Conservation (phyloP, 2,113 vertebrate genomes). For the Apodemus sylvaticus region DNA sequence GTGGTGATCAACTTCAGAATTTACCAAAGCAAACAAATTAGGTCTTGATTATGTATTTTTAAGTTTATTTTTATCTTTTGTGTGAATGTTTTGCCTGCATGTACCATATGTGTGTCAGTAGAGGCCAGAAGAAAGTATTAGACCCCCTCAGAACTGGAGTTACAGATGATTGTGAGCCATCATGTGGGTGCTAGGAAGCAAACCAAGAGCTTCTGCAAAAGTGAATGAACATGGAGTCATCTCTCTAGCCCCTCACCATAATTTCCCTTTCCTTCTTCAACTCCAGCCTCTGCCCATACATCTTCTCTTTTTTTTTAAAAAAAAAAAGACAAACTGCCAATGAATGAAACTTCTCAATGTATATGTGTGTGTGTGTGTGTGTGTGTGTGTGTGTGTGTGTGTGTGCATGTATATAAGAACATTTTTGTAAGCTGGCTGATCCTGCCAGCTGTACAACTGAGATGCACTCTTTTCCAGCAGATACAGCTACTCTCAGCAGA, state of each 20-base stretch:
- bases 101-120: background rate
- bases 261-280: background rate
- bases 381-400: background rate
- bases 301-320: background rate
- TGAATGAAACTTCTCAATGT: constrained; percentile 12
- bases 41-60: background rate
- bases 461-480: background rate
- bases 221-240: background rate
- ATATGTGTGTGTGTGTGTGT: no score
- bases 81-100: background rate
- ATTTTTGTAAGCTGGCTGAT: background rate
- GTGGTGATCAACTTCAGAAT: background rate
- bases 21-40: background rate
- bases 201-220: background rate
- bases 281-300: background rate
- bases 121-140: background rate
- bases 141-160: background rate
- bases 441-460: background rate
- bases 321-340: background rate
- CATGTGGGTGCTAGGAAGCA: background rate
- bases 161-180: background rate
- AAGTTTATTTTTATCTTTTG: background rate
- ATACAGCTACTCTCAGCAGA: background rate
- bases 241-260: background rate
- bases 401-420: background rate